phyloP scores from a whole-genome alignment of 2,888 invertebrate genomes.

The Charanyca ferruginea region DNA sequence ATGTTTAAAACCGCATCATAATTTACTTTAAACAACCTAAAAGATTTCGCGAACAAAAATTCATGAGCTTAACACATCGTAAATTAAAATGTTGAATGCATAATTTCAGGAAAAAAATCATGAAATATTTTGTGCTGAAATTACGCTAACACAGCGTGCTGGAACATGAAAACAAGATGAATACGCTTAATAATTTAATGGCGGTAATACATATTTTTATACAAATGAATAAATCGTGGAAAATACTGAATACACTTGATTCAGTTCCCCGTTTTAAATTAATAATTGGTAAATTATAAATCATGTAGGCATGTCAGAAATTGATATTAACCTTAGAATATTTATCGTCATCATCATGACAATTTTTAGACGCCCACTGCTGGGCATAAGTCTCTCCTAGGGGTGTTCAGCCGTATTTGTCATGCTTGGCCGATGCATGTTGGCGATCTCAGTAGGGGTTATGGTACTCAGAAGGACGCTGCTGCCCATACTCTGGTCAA shows the following conservation, averaged over 20 bases:
- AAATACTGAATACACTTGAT: not conserved
- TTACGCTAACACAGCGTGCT: conserved; percentile 24
- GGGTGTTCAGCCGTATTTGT: too few relatives aligned
- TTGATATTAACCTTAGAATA: too few relatives aligned
- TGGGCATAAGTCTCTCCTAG: too few relatives aligned
- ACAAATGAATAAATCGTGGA: not conserved
- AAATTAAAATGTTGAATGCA: conserved; percentile 57
- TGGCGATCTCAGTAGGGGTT: too few relatives aligned
- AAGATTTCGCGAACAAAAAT: conserved; percentile 32
- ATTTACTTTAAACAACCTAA: conserved; percentile 36
- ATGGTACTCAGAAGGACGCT: too few relatives aligned
- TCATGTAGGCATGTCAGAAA: too few relatives aligned
- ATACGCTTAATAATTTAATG: conserved; percentile 5
- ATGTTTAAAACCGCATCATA: conserved; percentile 21
- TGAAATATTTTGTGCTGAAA: conserved; percentile 40
- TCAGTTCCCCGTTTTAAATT: not conserved
- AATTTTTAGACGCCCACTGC: too few relatives aligned
- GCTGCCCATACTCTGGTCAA: too few relatives aligned
- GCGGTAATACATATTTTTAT: conserved; percentile 1
- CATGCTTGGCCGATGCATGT: too few relatives aligned
- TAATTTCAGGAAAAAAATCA: conserved; percentile 39
- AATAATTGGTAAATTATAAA: not conserved
- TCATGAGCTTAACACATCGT: conserved; percentile 51
- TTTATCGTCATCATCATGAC: too few relatives aligned
- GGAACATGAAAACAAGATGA: conserved; percentile 15